Evolutionary conservation across 2,113 vertebrate species (phyloP).

Genomic region (Equus przewalskii): DNA sequence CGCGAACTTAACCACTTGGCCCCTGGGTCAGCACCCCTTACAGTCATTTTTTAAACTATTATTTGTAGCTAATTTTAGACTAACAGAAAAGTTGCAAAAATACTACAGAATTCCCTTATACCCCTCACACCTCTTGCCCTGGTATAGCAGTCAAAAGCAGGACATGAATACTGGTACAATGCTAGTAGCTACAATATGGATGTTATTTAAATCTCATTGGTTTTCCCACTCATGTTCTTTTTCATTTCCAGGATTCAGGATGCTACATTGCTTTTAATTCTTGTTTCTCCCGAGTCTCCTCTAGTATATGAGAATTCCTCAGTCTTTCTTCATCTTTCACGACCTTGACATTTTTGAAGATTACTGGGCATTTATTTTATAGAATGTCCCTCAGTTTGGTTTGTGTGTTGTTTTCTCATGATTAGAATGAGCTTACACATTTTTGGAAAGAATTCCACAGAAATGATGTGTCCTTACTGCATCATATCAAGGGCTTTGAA

Average conservation of each 20-base stretch:
- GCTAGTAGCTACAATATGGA: not conserved
- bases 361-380: not conserved
- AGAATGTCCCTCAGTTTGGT: not conserved
- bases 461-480: not conserved
- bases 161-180: not conserved
- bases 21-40: not conserved
- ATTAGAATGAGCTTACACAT: not conserved
- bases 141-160: not conserved
- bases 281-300: not conserved
- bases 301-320: not conserved
- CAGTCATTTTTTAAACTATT: not conserved
- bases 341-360: not conserved
- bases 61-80: constrained; percentile 7
- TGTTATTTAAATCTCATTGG: not conserved
- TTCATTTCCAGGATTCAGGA: not conserved
- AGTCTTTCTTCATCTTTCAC: not conserved
- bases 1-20: too few relatives aligned
- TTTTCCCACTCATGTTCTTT: not conserved
- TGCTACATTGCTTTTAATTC: not conserved
- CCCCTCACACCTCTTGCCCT: not conserved
- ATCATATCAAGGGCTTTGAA: not conserved
- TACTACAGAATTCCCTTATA: not conserved
- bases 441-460: constrained; percentile 1
- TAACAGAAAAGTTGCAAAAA: not conserved
- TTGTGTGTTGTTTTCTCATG: not conserved